Conservation (phyloP, 2,113 vertebrate species). For the Percopsis transmontana region DNA sequence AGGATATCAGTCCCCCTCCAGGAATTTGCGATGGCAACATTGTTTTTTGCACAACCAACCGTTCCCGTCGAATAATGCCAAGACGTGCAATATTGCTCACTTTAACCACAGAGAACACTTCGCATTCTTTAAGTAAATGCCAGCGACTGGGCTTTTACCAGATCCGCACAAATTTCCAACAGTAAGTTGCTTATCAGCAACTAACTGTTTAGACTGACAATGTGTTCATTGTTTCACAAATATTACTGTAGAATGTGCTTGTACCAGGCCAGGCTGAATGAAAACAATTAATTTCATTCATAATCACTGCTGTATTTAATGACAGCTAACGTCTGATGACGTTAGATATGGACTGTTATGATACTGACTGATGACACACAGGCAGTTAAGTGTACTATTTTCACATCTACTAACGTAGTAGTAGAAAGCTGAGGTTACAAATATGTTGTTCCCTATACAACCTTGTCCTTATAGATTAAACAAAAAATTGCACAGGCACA, state of each 20-base stretch:
- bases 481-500: not conserved
- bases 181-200: not conserved
- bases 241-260: too few relatives aligned
- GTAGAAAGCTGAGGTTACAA: not conserved
- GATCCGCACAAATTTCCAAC: not conserved
- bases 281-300: too few relatives aligned
- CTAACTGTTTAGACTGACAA: not conserved
- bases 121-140: not conserved
- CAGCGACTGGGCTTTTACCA: not conserved
- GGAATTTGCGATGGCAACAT: slow-evolving; percentile 28
- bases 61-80: not conserved
- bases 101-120: not conserved
- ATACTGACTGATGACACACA: not conserved
- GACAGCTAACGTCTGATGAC: too few relatives aligned
- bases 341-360: too few relatives aligned
- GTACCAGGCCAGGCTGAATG: too few relatives aligned
- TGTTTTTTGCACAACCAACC: slow-evolving; percentile 21
- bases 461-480: slow-evolving; percentile 15
- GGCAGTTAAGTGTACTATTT: too few relatives aligned
- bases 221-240: too few relatives aligned
- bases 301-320: too few relatives aligned
- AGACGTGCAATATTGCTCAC: slow-evolving; percentile 1
- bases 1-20: not conserved
- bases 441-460: slow-evolving; percentile 25
- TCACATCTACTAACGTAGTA: not conserved